Percentiles rank a stretch among this genome's conserved stretches.
Conservation (phyloP, 2,113 vertebrate genomes). For the Ophthalmolycus amberensis region DNA sequence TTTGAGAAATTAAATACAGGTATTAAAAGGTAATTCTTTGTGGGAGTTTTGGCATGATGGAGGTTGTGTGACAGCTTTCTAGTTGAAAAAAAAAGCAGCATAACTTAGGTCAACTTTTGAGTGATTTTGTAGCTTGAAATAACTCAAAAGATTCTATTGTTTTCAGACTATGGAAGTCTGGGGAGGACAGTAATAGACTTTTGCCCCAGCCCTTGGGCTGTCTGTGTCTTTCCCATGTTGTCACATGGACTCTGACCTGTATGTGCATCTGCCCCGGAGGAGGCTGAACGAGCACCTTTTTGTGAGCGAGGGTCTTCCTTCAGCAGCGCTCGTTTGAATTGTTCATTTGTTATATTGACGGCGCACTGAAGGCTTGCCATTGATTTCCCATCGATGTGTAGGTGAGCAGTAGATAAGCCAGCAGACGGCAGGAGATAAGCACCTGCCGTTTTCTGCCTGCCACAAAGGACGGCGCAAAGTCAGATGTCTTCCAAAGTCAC, state of each 20-base stretch:
- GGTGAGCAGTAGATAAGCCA: conserved; percentile 80
- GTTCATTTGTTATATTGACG: conserved; percentile 78
- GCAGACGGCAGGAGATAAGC: conserved; percentile 76
- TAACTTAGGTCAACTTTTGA: not conserved
- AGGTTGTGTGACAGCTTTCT: not conserved
- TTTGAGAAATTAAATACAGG: not conserved
- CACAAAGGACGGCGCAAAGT: conserved; percentile 76
- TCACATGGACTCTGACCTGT: not conserved
- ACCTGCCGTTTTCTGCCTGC: conserved; percentile 56
- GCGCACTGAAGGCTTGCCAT: conserved; percentile 73
- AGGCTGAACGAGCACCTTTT: conserved; percentile 19
- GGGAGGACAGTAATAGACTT: not conserved
- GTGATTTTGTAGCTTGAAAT: not conserved
- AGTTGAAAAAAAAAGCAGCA: not conserved
- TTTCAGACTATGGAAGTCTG: not conserved
- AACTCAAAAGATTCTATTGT: not conserved
- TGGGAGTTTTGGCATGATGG: not conserved
- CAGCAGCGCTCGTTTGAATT: conserved; percentile 65
- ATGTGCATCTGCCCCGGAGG: not conserved
- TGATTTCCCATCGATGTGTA: conserved; percentile 78
- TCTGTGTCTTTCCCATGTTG: conserved; percentile 5
- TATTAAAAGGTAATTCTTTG: not conserved
- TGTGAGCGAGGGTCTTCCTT: conserved; percentile 42
- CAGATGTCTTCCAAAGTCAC: conserved; percentile 71
- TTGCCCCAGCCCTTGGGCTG: not conserved